A percentile compares a stretch with the other conserved stretches of the same genome.
Conservation (phyloP, 2,888 invertebrate species). For the Nymphalis urticae region DNA sequence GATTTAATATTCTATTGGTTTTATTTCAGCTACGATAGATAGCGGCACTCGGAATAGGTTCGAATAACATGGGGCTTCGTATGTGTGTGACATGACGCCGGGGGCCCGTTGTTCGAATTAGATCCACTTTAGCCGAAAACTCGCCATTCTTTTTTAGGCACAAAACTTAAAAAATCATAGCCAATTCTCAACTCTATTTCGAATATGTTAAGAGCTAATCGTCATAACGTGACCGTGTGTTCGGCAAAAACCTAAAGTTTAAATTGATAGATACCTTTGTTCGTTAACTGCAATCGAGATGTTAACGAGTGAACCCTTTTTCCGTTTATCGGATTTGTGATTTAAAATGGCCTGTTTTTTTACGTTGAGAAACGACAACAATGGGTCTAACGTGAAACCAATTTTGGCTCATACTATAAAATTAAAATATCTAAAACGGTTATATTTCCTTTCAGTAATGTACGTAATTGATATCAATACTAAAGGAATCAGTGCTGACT, state of each 20-base stretch:
- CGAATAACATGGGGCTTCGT: constrained; percentile 28
- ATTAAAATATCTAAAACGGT: background rate
- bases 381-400: background rate
- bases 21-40: constrained; percentile 34
- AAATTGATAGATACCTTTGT: constrained; percentile 31
- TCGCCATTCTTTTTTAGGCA: background rate
- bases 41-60: constrained; percentile 32
- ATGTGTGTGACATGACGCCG: constrained; percentile 32
- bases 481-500: background rate
- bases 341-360: constrained; percentile 5
- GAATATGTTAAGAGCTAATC: constrained; percentile 8
- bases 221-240: background rate
- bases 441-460: background rate
- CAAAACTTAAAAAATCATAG: constrained; percentile 6
- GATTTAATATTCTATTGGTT: constrained; percentile 37
- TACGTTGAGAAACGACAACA: background rate
- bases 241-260: constrained; percentile 13
- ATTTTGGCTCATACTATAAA: no score
- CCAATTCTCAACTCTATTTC: constrained; percentile 20
- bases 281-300: constrained; percentile 34
- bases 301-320: constrained; percentile 34
- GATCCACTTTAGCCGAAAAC: constrained; percentile 25
- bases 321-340: constrained; percentile 26
- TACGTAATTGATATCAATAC: background rate
- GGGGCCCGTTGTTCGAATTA: constrained; percentile 32